These are phyloP conservation scores for Paratilapia polleni DNA, from an alignment of 2,113 vertebrate species.

Conservation along the genomic window DNA sequence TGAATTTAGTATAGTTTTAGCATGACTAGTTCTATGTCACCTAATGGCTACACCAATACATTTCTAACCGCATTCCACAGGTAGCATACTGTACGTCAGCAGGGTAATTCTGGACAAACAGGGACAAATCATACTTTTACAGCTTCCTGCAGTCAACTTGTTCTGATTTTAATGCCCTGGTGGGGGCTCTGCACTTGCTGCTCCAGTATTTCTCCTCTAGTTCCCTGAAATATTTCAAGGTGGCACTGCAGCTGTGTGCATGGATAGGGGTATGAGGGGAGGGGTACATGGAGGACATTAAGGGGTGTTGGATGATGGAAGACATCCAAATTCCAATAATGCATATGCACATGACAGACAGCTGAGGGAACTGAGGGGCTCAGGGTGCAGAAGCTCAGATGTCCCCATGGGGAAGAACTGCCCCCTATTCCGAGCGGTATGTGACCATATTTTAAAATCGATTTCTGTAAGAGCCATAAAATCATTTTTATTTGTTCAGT, in stretches of 20 bases:
- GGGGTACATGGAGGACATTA: background rate
- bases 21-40: background rate
- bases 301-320: constrained; percentile 19
- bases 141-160: background rate
- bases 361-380: background rate
- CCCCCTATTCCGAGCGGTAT: background rate
- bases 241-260: background rate
- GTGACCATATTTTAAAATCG: background rate
- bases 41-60: background rate
- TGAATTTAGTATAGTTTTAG: background rate
- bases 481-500: background rate
- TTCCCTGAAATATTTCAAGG: background rate
- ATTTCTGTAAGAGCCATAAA: background rate
- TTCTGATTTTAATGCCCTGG: background rate
- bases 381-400: background rate
- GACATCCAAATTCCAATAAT: constrained; percentile 15
- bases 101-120: background rate
- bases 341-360: background rate
- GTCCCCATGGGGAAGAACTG: background rate
- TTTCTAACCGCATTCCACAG: background rate
- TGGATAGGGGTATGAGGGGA: background rate
- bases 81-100: background rate
- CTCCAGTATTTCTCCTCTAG: background rate
- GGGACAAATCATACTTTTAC: background rate
- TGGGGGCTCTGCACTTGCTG: background rate